phyloP scores from a whole-genome alignment of 2,113 vertebrate species.

The Salvelinus namaycush region DNA sequence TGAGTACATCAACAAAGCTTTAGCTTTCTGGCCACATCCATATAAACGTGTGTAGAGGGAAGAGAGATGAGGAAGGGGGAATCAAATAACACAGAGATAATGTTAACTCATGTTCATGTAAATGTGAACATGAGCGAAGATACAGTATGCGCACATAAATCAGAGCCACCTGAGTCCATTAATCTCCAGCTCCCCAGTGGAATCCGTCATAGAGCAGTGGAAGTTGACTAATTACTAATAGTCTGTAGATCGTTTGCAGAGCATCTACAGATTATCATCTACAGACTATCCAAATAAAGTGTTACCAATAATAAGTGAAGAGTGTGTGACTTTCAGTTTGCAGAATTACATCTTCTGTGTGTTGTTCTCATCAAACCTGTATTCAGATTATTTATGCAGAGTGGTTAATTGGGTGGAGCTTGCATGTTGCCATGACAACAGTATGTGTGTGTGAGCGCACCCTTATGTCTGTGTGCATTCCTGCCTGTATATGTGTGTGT shows the following conservation, averaged over 20 bases:
- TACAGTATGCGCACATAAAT: slow-evolving; percentile 32
- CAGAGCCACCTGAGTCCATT: slow-evolving; percentile 38
- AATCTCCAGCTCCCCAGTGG: slow-evolving; percentile 37
- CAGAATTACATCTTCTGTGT: background rate
- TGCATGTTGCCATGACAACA: slow-evolving; percentile 36
- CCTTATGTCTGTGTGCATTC: background rate
- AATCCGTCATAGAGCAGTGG: slow-evolving; percentile 32
- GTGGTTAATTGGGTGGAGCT: slow-evolving; percentile 24
- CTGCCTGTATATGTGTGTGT: background rate
- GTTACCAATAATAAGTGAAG: slow-evolving; percentile 15
- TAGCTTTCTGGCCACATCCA: slow-evolving; percentile 20
- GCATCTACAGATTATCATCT: no score
- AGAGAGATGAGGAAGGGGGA: slow-evolving; percentile 9
- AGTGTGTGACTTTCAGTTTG: slow-evolving; percentile 25
- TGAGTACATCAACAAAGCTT: slow-evolving; percentile 48
- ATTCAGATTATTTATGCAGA: slow-evolving; percentile 31
- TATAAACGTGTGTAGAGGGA: slow-evolving; percentile 27
- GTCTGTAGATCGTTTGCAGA: no score
- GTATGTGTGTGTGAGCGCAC: background rate
- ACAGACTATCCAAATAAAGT: background rate
- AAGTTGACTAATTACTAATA: background rate
- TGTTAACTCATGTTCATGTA: slow-evolving; percentile 36
- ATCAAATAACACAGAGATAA: slow-evolving; percentile 44
- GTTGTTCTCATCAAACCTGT: background rate
- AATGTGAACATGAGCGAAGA: slow-evolving; percentile 39